These are phyloP conservation scores for Heloderma charlesbogerti DNA, from an alignment of 2,113 vertebrate species.

Conservation along the genomic window DNA sequence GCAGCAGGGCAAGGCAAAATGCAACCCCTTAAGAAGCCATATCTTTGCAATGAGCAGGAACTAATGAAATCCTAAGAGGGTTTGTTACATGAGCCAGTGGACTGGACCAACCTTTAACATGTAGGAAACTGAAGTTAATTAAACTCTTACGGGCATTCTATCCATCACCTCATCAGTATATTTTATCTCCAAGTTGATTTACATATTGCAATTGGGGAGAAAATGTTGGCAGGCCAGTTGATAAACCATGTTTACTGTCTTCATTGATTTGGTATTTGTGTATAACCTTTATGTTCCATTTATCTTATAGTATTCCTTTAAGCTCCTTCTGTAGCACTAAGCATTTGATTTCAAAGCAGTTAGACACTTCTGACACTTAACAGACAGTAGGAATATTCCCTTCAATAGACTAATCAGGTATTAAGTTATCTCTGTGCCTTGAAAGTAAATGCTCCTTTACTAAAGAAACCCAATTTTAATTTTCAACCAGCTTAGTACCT, in stretches of 20 bases:
- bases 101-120: conserved; percentile 79
- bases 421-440: conserved; percentile 47
- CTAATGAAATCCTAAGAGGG: conserved; percentile 75
- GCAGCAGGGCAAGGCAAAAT: conserved; percentile 41
- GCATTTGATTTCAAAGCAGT: conserved; percentile 72
- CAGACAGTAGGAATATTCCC: conserved; percentile 52
- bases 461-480: conserved; percentile 57
- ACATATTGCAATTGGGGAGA: conserved; percentile 72
- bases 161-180: conserved; percentile 69
- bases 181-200: conserved; percentile 72
- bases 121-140: conserved; percentile 80
- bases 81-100: conserved; percentile 79
- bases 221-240: conserved; percentile 63
- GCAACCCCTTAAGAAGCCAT: conserved; percentile 46
- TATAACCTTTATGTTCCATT: conserved; percentile 80
- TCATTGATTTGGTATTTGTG: conserved; percentile 77
- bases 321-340: conserved; percentile 53
- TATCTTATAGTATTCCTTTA: conserved; percentile 71
- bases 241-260: conserved; percentile 76
- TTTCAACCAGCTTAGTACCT: conserved; percentile 42
- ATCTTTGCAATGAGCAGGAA: conserved; percentile 52
- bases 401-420: conserved; percentile 73
- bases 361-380: conserved; percentile 62
- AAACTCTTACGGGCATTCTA: conserved; percentile 73
- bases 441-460: conserved; percentile 50